phyloP scores from a whole-genome alignment of 2,888 invertebrate species.

The Stomorhina lunata region DNA sequence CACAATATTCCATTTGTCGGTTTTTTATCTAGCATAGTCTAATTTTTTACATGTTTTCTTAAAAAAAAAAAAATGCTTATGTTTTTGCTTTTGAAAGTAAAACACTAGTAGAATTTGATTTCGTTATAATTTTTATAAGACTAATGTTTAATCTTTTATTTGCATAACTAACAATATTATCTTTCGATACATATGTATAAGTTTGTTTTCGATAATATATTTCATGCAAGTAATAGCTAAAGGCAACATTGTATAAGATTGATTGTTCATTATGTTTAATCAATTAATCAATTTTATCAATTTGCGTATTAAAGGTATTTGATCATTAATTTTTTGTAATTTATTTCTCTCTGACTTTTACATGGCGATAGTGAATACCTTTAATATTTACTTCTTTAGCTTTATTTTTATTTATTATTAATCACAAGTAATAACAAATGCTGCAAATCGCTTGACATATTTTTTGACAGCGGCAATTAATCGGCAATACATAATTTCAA shows the following conservation, averaged over 20 bases:
- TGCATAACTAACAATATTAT: not conserved
- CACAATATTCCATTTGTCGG: no score
- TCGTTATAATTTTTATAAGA: no score
- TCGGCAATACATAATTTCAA: not conserved
- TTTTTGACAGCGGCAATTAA: conserved; percentile 33
- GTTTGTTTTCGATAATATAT: not conserved
- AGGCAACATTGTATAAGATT: not conserved
- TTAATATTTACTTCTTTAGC: not conserved
- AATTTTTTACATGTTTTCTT: no score
- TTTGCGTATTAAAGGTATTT: not conserved
- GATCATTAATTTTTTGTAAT: not conserved
- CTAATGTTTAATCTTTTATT: not conserved
- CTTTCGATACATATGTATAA: not conserved
- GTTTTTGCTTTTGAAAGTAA: no score
- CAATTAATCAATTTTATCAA: conserved; percentile 15
- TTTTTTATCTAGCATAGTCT: no score
- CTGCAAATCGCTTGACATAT: conserved; percentile 33
- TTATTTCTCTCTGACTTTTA: no score
- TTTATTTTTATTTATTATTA: conserved; percentile 11
- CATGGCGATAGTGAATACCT: not conserved
- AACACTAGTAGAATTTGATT: no score
- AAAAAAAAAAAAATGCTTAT: no score
- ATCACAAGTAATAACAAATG: conserved; percentile 15
- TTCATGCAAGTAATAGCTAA: not conserved
- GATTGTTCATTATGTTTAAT: conserved; percentile 20